Base-by-base conservation (phyloP, 2,888 invertebrate species). In the Seira ritae region DNA sequence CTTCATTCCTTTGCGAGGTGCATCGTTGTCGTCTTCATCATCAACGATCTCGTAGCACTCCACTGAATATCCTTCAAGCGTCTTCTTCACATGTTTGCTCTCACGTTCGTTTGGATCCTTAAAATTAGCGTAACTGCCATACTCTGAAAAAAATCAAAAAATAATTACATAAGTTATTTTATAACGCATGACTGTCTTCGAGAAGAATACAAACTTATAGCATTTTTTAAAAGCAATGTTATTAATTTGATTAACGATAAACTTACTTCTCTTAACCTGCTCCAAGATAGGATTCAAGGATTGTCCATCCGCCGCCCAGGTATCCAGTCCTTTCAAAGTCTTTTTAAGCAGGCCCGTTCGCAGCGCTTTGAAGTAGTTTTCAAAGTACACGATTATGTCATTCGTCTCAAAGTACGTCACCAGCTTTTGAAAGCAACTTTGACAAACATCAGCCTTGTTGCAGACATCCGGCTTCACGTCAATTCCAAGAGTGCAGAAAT, bases 261-360 rank as follows among this genome's bases (percentile, higher is more conserved):
- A 70, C 66, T 46, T 73, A 80, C 80, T 65, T n/a, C 42, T 74
- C 46, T 55, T 73, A 6, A 78, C 50, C 19, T 76, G 60, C 10
- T 22, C 17, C 1, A 80, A 80, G 3, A 80, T 15, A 1, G 22
- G 19, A 0, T 31, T 12, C 3, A 84, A n/a, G 1, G 37, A 10
- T 15, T 19, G 2, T 12, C 68, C 68, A 2, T 68, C 37, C 46
- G 80, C 62, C 19, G 80, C 80, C 62, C 69, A 37, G 4, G 19
- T 50, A 15, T 50, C 20, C 8, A 80, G 68, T 10, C 84, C 84
- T 76, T 80, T 76, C 6, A 84, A 19, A 17, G 71, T 77, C n/a
- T 46, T 70, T 46, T 22, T 62, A 42, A 79, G 23, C 17, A 79
- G 72, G 4, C 67, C 20, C 8, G 66, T 19, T 10, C 79, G 31